These are phyloP conservation scores for Oreochromis niloticus DNA, from an alignment of 2,113 vertebrate genomes.

Conservation along the genomic window DNA sequence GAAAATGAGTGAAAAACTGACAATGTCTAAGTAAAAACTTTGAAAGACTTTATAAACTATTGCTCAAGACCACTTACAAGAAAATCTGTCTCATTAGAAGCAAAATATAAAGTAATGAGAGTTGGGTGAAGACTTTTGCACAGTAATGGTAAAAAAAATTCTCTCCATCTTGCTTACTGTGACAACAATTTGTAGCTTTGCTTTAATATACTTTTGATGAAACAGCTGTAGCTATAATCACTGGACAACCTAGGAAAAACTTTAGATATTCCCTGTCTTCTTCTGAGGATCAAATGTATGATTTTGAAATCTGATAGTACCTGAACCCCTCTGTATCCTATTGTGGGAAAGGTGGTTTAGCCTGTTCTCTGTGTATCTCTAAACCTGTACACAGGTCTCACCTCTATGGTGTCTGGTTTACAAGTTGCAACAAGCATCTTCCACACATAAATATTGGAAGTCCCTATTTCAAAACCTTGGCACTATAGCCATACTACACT, in stretches of 20 bases:
- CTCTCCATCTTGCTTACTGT: not conserved
- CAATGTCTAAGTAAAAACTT: not conserved
- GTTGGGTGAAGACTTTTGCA: not conserved
- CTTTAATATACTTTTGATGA: not conserved
- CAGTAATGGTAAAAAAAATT: not conserved
- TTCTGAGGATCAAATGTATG: not conserved
- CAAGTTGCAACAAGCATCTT: conserved; percentile 15
- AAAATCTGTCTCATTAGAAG: not conserved
- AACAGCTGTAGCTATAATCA: not conserved
- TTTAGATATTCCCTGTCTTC: not conserved
- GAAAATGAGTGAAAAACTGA: not conserved
- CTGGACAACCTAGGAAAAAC: not conserved
- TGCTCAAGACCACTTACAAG: not conserved
- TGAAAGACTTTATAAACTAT: not conserved
- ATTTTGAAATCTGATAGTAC: conserved; percentile 20
- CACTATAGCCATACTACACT: not conserved
- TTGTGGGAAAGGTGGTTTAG: conserved; percentile 14
- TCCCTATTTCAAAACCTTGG: not conserved
- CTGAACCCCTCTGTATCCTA: not conserved
- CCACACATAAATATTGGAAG: not conserved
- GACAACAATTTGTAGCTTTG: not conserved
- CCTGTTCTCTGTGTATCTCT: conserved; percentile 17
- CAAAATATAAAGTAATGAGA: not conserved
- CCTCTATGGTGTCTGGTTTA: conserved; percentile 1
- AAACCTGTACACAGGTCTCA: not conserved